Conservation (phyloP, 2,888 invertebrate genomes). For the Meiosimyza platycephala region DNA sequence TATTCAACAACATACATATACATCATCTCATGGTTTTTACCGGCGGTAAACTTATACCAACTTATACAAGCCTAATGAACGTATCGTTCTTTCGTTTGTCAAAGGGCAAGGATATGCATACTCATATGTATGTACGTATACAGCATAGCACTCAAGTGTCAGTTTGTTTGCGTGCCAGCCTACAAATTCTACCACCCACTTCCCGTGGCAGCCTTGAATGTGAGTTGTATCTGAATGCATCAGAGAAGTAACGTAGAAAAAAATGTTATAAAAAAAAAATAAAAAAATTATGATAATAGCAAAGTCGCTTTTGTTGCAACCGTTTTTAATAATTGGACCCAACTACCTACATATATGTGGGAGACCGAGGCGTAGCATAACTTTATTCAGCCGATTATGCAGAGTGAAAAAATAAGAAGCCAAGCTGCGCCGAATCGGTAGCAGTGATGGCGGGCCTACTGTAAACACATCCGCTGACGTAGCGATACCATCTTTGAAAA, state of each 20-base stretch:
- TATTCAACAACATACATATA: background rate
- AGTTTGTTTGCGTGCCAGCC: background rate
- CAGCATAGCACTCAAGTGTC: background rate
- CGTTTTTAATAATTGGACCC: constrained; percentile 30
- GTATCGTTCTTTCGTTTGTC: constrained; percentile 4
- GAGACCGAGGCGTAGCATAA: too few relatives aligned
- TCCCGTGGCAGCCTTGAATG: background rate
- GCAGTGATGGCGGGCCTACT: background rate
- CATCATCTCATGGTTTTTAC: background rate
- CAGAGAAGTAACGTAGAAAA: too few relatives aligned
- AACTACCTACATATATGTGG: background rate
- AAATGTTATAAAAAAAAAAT: too few relatives aligned
- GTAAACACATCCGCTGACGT: constrained; percentile 16
- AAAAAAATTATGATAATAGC: background rate
- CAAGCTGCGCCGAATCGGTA: background rate
- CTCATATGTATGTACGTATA: background rate
- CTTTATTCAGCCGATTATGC: background rate
- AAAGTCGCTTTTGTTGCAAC: constrained; percentile 28
- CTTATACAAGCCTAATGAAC: background rate
- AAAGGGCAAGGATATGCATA: constrained; percentile 21
- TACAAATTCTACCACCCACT: background rate
- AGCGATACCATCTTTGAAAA: background rate
- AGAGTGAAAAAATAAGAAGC: constrained; percentile 1
- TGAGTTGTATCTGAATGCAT: too few relatives aligned
- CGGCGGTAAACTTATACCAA: background rate